Conservation (phyloP, 2,888 invertebrate genomes). For the Dasypogon diadema region DNA sequence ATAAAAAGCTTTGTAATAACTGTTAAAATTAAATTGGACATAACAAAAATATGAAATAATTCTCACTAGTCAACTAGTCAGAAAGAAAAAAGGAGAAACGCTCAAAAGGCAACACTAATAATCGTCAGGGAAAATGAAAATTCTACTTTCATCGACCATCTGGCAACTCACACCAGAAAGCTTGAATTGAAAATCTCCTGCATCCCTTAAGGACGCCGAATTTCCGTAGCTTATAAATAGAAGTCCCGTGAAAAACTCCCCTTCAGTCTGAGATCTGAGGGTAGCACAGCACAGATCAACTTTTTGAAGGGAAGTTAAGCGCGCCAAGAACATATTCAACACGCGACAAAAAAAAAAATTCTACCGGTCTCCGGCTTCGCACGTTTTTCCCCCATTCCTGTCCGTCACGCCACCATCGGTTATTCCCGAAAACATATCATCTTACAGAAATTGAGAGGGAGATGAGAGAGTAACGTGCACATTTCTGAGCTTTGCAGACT, state of each 20-base stretch:
- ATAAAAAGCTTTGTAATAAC: no score
- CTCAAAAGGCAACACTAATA: no score
- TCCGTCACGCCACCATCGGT: background rate
- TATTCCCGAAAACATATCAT: background rate
- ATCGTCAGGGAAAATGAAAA: no score
- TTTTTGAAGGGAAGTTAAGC: background rate
- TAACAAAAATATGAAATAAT: no score
- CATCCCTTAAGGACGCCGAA: background rate
- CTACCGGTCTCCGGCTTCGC: background rate
- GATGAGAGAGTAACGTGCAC: background rate
- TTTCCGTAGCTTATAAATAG: conserved; percentile 13
- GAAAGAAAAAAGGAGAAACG: no score
- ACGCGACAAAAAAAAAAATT: background rate
- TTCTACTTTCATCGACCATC: background rate
- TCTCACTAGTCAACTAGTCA: no score
- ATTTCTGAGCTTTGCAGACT: background rate
- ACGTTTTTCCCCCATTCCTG: background rate
- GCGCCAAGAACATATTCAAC: background rate
- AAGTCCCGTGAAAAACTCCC: conserved; percentile 7
- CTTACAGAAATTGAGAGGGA: background rate
- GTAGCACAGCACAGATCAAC: background rate
- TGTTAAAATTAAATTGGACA: no score
- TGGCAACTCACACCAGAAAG: background rate
- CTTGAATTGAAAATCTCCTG: background rate
- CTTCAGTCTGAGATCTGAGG: background rate